phyloP scores from a whole-genome alignment of 1,140 invertebrate genomes.

The Gonioctena quinquepunctata region DNA sequence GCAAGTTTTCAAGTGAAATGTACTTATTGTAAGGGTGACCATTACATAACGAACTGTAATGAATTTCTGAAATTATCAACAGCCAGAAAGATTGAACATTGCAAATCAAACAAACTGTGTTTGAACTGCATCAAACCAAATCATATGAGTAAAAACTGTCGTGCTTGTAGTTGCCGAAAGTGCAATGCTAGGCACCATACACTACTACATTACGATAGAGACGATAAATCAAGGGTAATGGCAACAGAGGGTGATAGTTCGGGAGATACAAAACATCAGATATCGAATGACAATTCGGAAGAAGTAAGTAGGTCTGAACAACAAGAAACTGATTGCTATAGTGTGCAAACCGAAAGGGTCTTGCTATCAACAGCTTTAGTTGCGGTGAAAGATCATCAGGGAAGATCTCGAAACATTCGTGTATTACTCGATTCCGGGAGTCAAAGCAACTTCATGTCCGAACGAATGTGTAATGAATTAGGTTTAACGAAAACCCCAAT shows the following conservation, averaged over 20 bases:
- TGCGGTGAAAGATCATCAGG: slow-evolving; percentile 6
- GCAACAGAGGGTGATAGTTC: background rate
- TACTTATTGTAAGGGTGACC: no score
- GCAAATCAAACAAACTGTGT: background rate
- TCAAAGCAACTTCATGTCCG: slow-evolving; percentile 18
- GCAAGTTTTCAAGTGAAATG: no score
- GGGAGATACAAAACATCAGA: background rate
- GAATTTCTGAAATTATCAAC: background rate
- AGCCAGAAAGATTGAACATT: background rate
- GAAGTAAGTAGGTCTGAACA: slow-evolving; percentile 16
- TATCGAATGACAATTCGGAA: no score
- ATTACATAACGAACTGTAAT: no score
- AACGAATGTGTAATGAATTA: slow-evolving; percentile 14
- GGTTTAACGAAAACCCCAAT: background rate
- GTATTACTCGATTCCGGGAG: background rate
- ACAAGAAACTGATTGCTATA: slow-evolving; percentile 17
- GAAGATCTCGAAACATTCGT: slow-evolving; percentile 15
- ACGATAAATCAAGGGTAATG: background rate
- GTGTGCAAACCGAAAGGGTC: background rate
- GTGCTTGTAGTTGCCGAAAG: background rate
- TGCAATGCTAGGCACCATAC: slow-evolving; percentile 12
- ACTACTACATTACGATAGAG: background rate
- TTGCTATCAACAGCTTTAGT: background rate
- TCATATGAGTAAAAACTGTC: background rate
- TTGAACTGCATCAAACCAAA: background rate